phyloP scores from a whole-genome alignment of 1,140 invertebrate species.

The Papilio helenus region DNA sequence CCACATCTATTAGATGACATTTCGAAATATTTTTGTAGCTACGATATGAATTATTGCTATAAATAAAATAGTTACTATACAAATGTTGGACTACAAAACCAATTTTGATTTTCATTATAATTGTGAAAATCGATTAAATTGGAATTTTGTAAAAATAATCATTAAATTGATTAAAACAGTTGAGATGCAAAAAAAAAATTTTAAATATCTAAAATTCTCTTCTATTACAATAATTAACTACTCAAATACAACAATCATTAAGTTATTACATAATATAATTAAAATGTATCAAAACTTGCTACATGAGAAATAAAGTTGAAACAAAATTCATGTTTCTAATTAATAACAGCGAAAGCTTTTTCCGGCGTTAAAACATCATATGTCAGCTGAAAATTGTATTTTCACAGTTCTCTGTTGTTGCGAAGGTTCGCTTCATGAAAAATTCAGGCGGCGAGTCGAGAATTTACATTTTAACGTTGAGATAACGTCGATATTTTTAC shows the following conservation, averaged over 20 bases:
- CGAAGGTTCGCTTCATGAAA: slow-evolving; percentile 13
- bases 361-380: slow-evolving; percentile 15
- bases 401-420: neutral
- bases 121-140: too few relatives aligned
- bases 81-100: too few relatives aligned
- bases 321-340: neutral
- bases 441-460: neutral
- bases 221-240: too few relatives aligned
- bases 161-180: too few relatives aligned
- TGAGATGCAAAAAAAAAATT: too few relatives aligned
- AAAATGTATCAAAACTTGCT: too few relatives aligned
- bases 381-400: slow-evolving; percentile 15
- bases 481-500: slow-evolving; percentile 28
- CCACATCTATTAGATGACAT: slow-evolving; percentile 16
- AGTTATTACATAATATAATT: too few relatives aligned
- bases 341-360: slow-evolving; percentile 1
- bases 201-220: too few relatives aligned
- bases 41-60: neutral
- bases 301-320: neutral
- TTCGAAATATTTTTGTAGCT: neutral
- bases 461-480: slow-evolving; percentile 28
- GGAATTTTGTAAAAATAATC: too few relatives aligned
- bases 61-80: neutral
- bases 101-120: too few relatives aligned
- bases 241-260: too few relatives aligned